Evolutionary conservation across 2,888 invertebrate species (phyloP).

Genomic region (Rhamphomyia laevipes): DNA sequence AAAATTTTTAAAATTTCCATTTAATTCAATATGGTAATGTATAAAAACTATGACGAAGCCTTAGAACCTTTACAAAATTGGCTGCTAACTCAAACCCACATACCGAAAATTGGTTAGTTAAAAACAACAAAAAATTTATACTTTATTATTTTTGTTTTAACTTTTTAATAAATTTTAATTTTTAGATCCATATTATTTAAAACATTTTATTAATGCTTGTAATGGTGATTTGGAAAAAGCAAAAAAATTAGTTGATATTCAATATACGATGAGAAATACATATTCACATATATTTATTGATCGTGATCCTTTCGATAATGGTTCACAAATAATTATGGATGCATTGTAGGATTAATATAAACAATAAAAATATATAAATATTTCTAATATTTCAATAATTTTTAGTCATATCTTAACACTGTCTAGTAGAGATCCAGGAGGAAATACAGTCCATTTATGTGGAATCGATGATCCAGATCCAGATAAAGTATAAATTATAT

Average conservation of each 20-base stretch:
- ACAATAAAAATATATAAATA: neutral
- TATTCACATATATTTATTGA: conserved; percentile 42
- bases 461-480: conserved; percentile 25
- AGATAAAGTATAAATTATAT: conserved; percentile 18
- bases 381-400: neutral
- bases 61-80: neutral
- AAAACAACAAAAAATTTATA: neutral
- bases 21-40: neutral
- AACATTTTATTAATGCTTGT: conserved; percentile 27
- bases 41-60: neutral
- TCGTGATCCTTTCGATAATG: conserved; percentile 36
- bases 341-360: neutral
- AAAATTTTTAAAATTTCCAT: neutral
- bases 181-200: conserved; percentile 25
- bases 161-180: conserved; percentile 1
- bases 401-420: conserved; percentile 24
- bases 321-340: neutral
- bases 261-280: conserved; percentile 40
- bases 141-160: neutral
- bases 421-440: conserved; percentile 27
- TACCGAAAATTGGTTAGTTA: neutral
- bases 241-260: conserved; percentile 26
- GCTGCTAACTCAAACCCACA: neutral
- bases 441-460: conserved; percentile 22
- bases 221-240: conserved; percentile 23